Evolutionary conservation across 2,797 vertebrate genomes (phyloP), one percentile per base, ranked within the genome.

Genomic region (Limnodromus scolopaceus): DNA sequence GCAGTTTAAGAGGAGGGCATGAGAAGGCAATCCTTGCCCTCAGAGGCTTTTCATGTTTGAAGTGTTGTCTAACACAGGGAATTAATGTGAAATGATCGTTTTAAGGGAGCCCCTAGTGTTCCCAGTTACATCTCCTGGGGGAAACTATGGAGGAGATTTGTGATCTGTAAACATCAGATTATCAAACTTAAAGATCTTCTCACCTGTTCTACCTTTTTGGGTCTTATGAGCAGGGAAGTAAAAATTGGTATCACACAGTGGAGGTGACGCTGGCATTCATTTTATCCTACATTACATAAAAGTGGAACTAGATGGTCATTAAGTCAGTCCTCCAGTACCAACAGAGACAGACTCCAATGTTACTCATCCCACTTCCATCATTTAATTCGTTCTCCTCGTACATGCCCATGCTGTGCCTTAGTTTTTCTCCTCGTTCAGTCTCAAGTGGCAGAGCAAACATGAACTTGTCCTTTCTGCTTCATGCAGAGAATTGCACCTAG

Each of bases 141-240:
- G 5, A 38, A 71, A 41, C 23, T 43, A 32, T 30, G 39, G 74
- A 68, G 64, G 72, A 48, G 36, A 78, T 72, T 13, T 72, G 53
- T 72, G n/a, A 87, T n/a, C 69, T 86, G 55, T 55, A 70, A 78
- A 87, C 48, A 87, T 39, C 39, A 79, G 54, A 46, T 84, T 30
- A 84, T 36, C 58, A 49, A 66, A 63, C 10, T 71, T 54, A 27
- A 71, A 69, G 60, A 79, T 46, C 16, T 46, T 61, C 25, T 86
- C 13, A 27, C n/a, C 32, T 60, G 34, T 70, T 89, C 23, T 61
- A 45, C 15, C 5, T 57, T 88, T 78, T 24, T 53, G 28, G 8
- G 61, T 82, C 41, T 72, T 48, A 68, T 0, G 5, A 82, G 12
- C 53, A 75, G 30, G 46, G 34, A 74, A 16, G 58, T 57, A 13